A percentile compares a stretch with the other conserved stretches of the same genome.
Evolutionary conservation across 2,888 invertebrate genomes (phyloP).

Genomic region (Dioctria linearis): DNA sequence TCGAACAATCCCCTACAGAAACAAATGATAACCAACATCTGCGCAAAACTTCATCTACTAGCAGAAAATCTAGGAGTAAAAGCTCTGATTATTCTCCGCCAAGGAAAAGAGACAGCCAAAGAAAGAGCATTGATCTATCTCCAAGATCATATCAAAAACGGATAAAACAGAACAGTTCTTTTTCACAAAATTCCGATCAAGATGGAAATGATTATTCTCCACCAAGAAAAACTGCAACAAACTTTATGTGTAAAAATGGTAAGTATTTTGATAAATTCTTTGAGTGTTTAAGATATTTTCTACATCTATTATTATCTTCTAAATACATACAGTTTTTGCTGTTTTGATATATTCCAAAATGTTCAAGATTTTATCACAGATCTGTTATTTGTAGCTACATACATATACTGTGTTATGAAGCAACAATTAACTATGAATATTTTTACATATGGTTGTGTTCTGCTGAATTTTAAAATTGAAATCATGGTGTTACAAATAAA

Average conservation of each 20-base stretch:
- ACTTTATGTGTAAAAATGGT: not conserved
- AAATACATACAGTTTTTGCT: too few species aligned
- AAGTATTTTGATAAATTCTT: not conserved
- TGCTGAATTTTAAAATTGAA: too few species aligned
- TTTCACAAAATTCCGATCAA: conserved; percentile 41
- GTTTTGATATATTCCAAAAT: too few species aligned
- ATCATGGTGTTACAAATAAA: too few species aligned
- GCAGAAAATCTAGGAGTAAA: not conserved
- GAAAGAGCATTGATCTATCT: not conserved
- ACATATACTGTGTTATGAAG: too few species aligned
- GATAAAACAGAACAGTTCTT: not conserved
- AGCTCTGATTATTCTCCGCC: conserved; percentile 47
- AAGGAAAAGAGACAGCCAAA: conserved; percentile 16
- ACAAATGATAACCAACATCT: not conserved
- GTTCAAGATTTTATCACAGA: too few species aligned
- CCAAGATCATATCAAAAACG: not conserved
- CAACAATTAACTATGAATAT: too few species aligned
- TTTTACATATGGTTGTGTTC: too few species aligned
- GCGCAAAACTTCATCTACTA: conserved; percentile 1
- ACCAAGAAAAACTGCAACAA: not conserved
- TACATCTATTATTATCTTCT: too few species aligned
- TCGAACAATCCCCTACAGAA: not conserved
- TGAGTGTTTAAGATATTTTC: too few species aligned
- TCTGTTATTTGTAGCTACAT: too few species aligned
- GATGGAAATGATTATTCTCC: not conserved